A percentile compares a stretch with the other conserved stretches of the same genome.
These are phyloP conservation scores for Drosophila borealis DNA, from an alignment of 2,888 invertebrate species.

Conservation along the genomic window DNA sequence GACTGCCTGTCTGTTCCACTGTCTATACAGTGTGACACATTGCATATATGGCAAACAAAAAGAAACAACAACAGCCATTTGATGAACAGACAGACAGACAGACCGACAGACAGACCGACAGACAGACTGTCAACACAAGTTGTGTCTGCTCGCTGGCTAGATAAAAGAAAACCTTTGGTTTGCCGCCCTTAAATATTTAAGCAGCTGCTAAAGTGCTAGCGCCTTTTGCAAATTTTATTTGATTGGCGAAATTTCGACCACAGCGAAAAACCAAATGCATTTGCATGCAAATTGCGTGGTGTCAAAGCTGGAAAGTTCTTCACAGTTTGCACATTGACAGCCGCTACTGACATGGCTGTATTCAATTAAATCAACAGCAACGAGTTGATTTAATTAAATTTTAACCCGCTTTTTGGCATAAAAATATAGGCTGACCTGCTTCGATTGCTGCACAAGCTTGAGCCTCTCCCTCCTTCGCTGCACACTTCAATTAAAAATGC, in stretches of 20 bases:
- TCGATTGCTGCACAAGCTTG: conserved; percentile 2
- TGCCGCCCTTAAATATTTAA: conserved; percentile 41
- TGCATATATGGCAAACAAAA: conserved; percentile 33
- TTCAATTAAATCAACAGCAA: conserved; percentile 73
- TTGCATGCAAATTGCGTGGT: conserved; percentile 56
- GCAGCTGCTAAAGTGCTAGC: conserved; percentile 12
- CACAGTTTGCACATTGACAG: conserved; percentile 26
- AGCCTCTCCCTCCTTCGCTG: neutral
- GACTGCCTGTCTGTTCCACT: conserved; percentile 11
- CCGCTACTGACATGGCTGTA: conserved; percentile 12
- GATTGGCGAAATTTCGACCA: neutral
- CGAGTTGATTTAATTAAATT: conserved; percentile 72
- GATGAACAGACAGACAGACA: conserved; percentile 27
- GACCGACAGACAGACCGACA: conserved; percentile 1
- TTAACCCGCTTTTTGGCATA: conserved; percentile 29
- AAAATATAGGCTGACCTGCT: conserved; percentile 18
- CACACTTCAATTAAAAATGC: conserved; percentile 69
- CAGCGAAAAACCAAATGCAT: conserved; percentile 25
- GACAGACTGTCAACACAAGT: conserved; percentile 36
- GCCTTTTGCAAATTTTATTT: conserved; percentile 5
- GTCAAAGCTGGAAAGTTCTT: conserved; percentile 7
- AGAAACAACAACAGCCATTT: conserved; percentile 19
- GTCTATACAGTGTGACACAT: conserved; percentile 35
- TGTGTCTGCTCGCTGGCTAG: conserved; percentile 9
- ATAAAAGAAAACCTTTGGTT: conserved; percentile 17